A percentile compares a stretch with the other conserved stretches of the same genome.
phyloP scores from a whole-genome alignment of 2,113 vertebrate genomes.

The Lophius piscatorius region DNA sequence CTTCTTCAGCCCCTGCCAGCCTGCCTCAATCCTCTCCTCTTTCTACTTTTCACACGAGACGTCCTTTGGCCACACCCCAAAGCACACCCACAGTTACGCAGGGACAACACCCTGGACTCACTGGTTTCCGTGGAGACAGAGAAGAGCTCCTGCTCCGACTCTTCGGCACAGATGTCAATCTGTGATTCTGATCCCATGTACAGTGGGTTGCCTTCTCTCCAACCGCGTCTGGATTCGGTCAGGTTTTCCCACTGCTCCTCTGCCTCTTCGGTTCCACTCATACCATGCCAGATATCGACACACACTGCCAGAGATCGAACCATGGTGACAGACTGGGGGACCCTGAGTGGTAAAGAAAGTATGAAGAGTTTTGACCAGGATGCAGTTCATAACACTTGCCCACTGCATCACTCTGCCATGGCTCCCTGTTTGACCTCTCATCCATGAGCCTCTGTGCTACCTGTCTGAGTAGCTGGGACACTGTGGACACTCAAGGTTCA shows the following conservation, averaged over 20 bases:
- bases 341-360: slow-evolving; percentile 72
- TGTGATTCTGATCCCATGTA: slow-evolving; percentile 79
- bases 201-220: slow-evolving; percentile 60
- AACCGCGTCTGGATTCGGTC: slow-evolving; percentile 46
- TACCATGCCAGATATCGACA: slow-evolving; percentile 83
- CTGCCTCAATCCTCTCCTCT: slow-evolving; percentile 93
- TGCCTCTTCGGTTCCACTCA: slow-evolving; percentile 78
- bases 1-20: slow-evolving; percentile 91
- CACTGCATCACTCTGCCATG: slow-evolving; percentile 68
- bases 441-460: slow-evolving; percentile 34
- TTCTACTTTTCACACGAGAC: slow-evolving; percentile 90
- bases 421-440: slow-evolving; percentile 68
- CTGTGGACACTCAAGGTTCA: slow-evolving; percentile 44
- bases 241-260: slow-evolving; percentile 71
- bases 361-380: slow-evolving; percentile 66
- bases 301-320: slow-evolving; percentile 67
- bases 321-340: slow-evolving; percentile 67
- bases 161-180: slow-evolving; percentile 87
- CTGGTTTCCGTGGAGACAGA: slow-evolving; percentile 82
- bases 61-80: slow-evolving; percentile 81
- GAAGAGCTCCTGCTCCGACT: slow-evolving; percentile 89
- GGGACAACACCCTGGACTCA: slow-evolving; percentile 76
- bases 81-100: slow-evolving; percentile 61
- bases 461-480: slow-evolving; percentile 43
- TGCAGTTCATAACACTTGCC: slow-evolving; percentile 46